These are phyloP conservation scores for Vespertilio murinus DNA, from an alignment of 2,797 vertebrate species.

Conservation along the genomic window DNA sequence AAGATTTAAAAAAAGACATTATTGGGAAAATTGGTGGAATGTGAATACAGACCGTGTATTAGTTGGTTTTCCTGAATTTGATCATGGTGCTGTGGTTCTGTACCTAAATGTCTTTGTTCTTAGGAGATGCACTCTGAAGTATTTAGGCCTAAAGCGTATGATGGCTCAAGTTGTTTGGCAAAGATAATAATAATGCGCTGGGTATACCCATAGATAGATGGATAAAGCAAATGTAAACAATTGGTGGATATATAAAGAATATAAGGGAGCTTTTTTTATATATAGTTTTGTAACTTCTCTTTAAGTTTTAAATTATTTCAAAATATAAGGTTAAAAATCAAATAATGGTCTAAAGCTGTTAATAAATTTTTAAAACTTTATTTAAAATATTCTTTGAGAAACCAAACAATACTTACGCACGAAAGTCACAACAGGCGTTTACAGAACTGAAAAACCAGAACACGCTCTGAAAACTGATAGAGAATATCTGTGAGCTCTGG, in stretches of 20 bases:
- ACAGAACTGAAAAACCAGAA: background rate
- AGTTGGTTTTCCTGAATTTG: conserved; percentile 2
- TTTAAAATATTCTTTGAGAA: background rate
- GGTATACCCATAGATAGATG: background rate
- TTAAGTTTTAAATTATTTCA: conserved; percentile 13
- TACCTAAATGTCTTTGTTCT: background rate
- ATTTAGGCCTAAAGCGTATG: background rate
- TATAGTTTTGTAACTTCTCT: background rate
- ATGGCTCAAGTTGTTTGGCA: background rate
- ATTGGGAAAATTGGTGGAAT: background rate
- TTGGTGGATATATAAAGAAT: background rate
- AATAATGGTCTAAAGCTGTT: background rate
- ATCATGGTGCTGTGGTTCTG: background rate
- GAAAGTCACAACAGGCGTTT: background rate
- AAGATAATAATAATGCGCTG: background rate
- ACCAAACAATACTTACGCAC: background rate
- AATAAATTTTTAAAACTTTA: background rate
- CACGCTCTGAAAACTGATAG: background rate
- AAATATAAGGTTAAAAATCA: conserved; percentile 35
- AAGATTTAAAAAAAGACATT: background rate
- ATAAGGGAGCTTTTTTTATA: background rate
- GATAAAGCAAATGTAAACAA: background rate
- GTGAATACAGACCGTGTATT: background rate
- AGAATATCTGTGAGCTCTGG: background rate
- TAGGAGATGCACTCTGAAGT: background rate